Base-by-base conservation (phyloP, 2,888 invertebrate genomes). In the Oligia fasciuncula region DNA sequence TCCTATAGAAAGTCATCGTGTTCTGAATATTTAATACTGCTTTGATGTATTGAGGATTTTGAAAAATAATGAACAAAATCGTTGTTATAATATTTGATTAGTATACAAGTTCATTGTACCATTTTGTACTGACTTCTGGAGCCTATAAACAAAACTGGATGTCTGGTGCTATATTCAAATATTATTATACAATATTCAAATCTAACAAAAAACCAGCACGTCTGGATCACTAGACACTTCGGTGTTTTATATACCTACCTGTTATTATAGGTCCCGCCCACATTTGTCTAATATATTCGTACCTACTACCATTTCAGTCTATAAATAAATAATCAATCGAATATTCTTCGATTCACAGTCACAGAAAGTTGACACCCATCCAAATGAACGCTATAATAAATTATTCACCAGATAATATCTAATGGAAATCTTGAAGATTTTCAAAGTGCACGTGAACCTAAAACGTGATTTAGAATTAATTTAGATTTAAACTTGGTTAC, bases 401-500 rank as follows among this genome's bases (percentile, higher is more conserved):
- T 87, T 85, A 88, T 81, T 88, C 85, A 87, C 73, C 86, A 84
- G 76, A 82, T 76, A 73, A 63, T 73, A 80, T 80, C 69, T 73
- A 67, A 80, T 83, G 76, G 80, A 87, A 85, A 83, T 79, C 60
- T 78, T 73, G 72, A 83, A 86, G 29, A 29, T 29, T 29, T 73
- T 65, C 70, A 72, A 74, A 65, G 77, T 40, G 67, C 89, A 90
- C 91, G 90, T 89, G 89, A 82, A 82, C 72, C 23, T 23, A 71
- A 87, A 91, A 91, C 91, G 91, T 92, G 91, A 87, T 77, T 73
- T 73, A 70, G 73, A 81, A 85, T 88, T 73, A 63, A 78, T 71
- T 67, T 76, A 85, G 79, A 85, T 85, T 86, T 65, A 85, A 79
- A 74, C 73, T 80, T 65, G 79, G 82, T 75, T 75, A 80, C 77